Base-by-base conservation (phyloP, 2,113 vertebrate genomes). In the Ia io region DNA sequence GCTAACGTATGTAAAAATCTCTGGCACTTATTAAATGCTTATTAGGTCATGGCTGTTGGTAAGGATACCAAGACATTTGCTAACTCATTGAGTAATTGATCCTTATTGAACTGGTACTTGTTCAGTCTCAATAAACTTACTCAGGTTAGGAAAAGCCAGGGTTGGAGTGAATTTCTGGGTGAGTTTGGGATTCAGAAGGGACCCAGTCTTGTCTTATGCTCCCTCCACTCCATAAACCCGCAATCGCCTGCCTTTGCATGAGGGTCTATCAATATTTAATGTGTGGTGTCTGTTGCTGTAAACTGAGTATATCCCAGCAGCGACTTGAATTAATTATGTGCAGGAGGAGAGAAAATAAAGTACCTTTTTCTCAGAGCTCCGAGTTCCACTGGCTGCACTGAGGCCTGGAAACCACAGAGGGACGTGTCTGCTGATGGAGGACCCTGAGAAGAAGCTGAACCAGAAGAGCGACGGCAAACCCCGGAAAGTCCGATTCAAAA, bases 401-500 rank as follows among this genome's bases (percentile, higher is more conserved):
- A 78, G 96, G 93, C 61, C 94, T 92, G 59, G 97, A 77, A 82
- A 56, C 69, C 4, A 65, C 91, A 35, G 87, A 32, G 30, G 6
- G 76, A 78, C 74, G 32, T 3, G 70, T 65, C 71, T 74, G 44
- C 65, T 6, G 22, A 99, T 99, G 99, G 99, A 99, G 37, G 99
- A 99, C 95, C 95, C 98, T 1, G 98, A 98, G 96, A 98, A 97
- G 97, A 99, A 99, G 47, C 94, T 97, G 49, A 97, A 76, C 71
- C 98, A 98, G 86, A 95, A 96, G 82, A 98, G 98, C 0, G 99
- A 99, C 73, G 95, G 92, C 25, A 99, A 99, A 95, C 99, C 99
- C 86, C 99, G 99, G 94, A 99, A 99, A 98, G 99, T 99, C 69
- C 98, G 99, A 90, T 99, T 99, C 98, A 99, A 99, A 95, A 99